A percentile compares a stretch with the other conserved stretches of the same genome.
These are phyloP conservation scores for Synanthedon tipuliformis DNA, from an alignment of 2,888 invertebrate species.

Conservation along the genomic window DNA sequence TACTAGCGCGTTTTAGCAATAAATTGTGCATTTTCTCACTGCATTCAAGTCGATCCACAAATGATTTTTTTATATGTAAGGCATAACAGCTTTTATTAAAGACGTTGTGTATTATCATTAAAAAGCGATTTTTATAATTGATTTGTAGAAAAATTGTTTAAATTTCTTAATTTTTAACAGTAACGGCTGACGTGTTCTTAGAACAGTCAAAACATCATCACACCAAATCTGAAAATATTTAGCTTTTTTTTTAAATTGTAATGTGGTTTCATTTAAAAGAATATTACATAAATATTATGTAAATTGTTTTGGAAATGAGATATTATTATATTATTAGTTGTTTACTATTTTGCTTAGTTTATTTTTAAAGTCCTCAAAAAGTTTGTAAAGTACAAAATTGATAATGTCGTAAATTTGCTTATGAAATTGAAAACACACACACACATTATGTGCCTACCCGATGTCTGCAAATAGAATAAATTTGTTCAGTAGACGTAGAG, in stretches of 20 bases:
- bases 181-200: too few species aligned
- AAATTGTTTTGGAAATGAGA: slow-evolving; percentile 2
- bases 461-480: too few species aligned
- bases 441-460: too few species aligned
- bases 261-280: too few species aligned
- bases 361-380: too few species aligned
- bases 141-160: not conserved
- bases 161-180: not conserved
- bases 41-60: not conserved
- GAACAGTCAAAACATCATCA: too few species aligned
- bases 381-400: too few species aligned
- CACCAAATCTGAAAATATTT: not conserved
- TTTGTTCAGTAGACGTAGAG: not conserved
- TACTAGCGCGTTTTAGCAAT: too few species aligned
- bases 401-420: too few species aligned
- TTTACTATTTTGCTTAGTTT: too few species aligned
- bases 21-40: too few species aligned
- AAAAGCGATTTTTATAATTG: not conserved
- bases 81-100: not conserved
- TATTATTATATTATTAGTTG: not conserved
- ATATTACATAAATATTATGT: slow-evolving; percentile 4
- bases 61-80: not conserved
- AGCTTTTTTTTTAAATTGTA: not conserved
- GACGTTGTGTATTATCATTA: not conserved
- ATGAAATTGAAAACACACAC: too few species aligned